Evolutionary conservation across 2,797 vertebrate species (phyloP).

Genomic region (Vultur gryphus): DNA sequence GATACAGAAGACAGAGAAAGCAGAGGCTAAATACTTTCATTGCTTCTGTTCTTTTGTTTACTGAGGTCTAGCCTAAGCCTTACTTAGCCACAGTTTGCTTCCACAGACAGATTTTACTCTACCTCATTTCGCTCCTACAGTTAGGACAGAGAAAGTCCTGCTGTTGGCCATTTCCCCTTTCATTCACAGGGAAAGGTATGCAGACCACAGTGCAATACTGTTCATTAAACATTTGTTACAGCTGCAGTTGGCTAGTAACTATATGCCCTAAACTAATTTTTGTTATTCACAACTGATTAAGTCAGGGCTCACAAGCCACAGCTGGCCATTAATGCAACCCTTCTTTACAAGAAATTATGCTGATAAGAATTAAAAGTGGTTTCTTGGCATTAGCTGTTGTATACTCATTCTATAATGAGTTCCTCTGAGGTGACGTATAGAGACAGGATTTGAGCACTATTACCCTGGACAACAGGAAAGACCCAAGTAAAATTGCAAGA

Average conservation of each 20-base stretch:
- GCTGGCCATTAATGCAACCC: constrained; percentile 33
- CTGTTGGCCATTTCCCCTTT: neutral
- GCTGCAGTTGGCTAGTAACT: neutral
- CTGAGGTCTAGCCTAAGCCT: neutral
- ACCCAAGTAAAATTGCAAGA: neutral
- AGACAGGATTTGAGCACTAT: neutral
- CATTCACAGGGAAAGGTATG: neutral
- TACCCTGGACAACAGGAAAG: neutral
- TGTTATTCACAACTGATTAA: constrained; percentile 22
- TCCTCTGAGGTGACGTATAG: constrained; percentile 1
- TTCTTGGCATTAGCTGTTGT: constrained; percentile 36
- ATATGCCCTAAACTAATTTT: constrained; percentile 28
- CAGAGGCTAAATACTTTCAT: neutral
- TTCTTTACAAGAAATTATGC: constrained; percentile 37
- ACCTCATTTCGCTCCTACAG: neutral
- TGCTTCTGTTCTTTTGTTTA: neutral
- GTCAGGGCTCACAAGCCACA: constrained; percentile 23
- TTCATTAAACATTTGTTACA: constrained; percentile 15
- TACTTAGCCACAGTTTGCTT: neutral
- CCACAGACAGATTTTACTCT: neutral
- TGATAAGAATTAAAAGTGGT: constrained; percentile 53
- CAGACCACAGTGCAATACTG: neutral
- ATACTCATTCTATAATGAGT: constrained; percentile 5
- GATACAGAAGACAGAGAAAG: neutral
- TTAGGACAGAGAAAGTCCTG: neutral